phyloP scores from a whole-genome alignment of 2,888 invertebrate genomes.

The Mythimna loreyi region DNA sequence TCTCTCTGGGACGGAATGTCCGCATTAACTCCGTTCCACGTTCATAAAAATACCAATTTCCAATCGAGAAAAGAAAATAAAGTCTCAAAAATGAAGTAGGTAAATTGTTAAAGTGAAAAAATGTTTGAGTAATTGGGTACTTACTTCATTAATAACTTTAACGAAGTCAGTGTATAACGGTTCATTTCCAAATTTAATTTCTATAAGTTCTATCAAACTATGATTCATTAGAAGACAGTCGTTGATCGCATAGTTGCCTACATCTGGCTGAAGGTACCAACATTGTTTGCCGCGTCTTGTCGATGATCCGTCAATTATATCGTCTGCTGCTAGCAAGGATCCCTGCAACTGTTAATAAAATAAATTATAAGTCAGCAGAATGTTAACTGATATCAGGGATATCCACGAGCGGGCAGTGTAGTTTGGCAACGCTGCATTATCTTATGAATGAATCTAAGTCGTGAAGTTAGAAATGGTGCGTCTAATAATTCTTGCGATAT shows the following conservation, averaged over 20 bases:
- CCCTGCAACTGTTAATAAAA: constrained; percentile 39
- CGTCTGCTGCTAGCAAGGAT: constrained; percentile 29
- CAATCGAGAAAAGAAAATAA: too few relatives aligned
- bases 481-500: too few relatives aligned
- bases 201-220: constrained; percentile 34
- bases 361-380: neutral
- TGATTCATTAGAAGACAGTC: constrained; percentile 38
- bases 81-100: too few relatives aligned
- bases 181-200: constrained; percentile 30
- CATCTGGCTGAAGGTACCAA: constrained; percentile 36
- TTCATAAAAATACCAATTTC: too few relatives aligned
- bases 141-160: constrained; percentile 31
- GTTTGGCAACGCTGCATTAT: too few relatives aligned
- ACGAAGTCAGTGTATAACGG: constrained; percentile 37
- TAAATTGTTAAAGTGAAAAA: too few relatives aligned
- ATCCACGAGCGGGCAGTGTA: too few relatives aligned
- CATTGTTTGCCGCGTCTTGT: constrained; percentile 46
- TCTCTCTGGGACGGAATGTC: too few relatives aligned
- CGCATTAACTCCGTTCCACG: too few relatives aligned
- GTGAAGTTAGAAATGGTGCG: too few relatives aligned
- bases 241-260: constrained; percentile 45
- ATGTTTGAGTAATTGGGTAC: neutral
- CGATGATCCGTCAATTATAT: constrained; percentile 37
- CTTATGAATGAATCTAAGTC: too few relatives aligned
- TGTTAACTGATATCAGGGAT: too few relatives aligned